Conservation (phyloP, 64 coral and sea anemone genomes). For the Stichodactyla helianthus region DNA sequence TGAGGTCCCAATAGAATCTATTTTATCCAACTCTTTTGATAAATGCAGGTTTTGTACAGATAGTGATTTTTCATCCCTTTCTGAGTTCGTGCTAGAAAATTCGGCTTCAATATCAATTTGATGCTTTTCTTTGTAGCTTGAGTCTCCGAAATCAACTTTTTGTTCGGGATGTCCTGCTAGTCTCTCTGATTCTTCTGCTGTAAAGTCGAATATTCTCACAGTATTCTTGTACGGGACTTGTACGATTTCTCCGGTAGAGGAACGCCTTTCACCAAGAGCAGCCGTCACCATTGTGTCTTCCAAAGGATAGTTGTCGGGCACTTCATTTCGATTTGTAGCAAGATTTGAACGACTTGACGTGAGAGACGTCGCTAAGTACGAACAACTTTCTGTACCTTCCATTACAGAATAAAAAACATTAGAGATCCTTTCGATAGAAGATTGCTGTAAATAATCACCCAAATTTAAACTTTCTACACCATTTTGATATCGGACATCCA, state of each 20-base stretch:
- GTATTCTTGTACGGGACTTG: background rate
- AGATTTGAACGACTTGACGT: background rate
- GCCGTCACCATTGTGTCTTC: background rate
- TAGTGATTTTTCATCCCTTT: background rate
- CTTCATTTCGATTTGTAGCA: background rate
- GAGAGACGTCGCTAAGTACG: background rate
- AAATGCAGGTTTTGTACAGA: background rate
- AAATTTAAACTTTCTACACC: background rate
- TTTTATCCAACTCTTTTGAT: background rate
- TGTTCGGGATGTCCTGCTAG: background rate
- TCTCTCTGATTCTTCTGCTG: background rate
- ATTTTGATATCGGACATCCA: background rate
- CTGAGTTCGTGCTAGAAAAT: background rate
- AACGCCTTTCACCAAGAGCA: background rate
- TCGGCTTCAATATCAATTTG: background rate
- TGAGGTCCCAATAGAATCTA: background rate
- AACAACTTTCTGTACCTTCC: background rate
- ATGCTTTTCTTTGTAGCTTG: background rate
- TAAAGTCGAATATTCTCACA: conserved; percentile 11
- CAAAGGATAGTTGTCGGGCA: background rate
- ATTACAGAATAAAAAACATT: background rate
- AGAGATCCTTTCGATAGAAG: background rate
- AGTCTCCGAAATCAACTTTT: background rate
- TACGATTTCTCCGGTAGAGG: background rate
- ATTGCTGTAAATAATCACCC: background rate